Conservation (phyloP, 2,797 vertebrate genomes). For the Neomorphus geoffroyi region DNA sequence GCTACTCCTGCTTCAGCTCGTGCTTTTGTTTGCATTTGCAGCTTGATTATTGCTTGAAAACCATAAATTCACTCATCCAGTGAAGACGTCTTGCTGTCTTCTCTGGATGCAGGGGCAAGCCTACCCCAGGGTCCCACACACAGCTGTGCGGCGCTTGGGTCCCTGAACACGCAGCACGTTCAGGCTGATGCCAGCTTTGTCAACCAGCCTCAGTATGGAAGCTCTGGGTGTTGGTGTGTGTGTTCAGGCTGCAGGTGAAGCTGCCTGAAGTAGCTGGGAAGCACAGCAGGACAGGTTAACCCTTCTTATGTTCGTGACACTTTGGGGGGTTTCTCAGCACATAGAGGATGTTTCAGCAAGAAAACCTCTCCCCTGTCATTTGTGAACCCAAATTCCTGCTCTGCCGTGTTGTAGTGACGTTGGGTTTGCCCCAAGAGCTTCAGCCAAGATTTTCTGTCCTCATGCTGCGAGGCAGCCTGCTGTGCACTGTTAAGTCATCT, state of each 20-base stretch:
- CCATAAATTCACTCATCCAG: slow-evolving; percentile 27
- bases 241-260: not conserved
- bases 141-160: not conserved
- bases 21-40: slow-evolving; percentile 1
- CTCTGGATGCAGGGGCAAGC: not conserved
- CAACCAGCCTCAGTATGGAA: fast-evolving
- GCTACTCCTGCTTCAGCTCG: not conserved
- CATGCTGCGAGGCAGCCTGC: not conserved
- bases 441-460: not conserved
- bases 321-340: not conserved
- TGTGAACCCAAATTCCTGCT: not conserved
- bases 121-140: fast-evolving
- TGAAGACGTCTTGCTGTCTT: not conserved
- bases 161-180: not conserved
- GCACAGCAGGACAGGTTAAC: not conserved
- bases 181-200: not conserved
- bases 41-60: slow-evolving; percentile 27
- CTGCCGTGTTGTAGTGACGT: not conserved
- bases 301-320: not conserved
- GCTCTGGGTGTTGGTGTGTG: not conserved
- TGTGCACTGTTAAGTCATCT: not conserved
- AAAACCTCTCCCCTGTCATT: not conserved
- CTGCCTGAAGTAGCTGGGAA: not conserved
- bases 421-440: not conserved
- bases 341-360: not conserved